These are phyloP conservation scores for Tachysurus fulvidraco DNA, from an alignment of 2,113 vertebrate genomes.

Conservation along the genomic window DNA sequence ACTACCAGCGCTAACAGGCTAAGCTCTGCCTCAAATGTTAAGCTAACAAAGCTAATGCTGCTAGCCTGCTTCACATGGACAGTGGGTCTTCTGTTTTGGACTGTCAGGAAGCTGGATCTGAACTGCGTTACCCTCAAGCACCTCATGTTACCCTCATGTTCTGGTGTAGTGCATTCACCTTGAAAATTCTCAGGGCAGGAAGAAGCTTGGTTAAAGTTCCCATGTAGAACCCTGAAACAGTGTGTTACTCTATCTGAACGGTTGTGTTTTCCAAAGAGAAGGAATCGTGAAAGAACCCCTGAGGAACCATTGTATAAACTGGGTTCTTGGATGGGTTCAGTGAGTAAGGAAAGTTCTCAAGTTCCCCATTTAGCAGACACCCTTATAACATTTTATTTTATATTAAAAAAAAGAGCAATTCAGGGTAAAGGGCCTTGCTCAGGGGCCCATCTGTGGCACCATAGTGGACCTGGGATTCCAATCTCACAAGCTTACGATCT, in stretches of 20 bases:
- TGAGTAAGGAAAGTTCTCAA: not conserved
- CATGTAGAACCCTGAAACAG: not conserved
- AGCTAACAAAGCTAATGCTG: conserved; percentile 46
- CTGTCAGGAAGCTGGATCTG: conserved; percentile 19
- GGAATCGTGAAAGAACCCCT: not conserved
- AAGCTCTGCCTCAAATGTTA: not conserved
- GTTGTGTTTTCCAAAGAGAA: not conserved
- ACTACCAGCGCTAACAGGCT: conserved; percentile 64
- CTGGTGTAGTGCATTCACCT: conserved; percentile 24
- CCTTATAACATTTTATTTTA: too few relatives aligned
- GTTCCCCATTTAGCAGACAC: too few relatives aligned
- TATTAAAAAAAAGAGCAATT: too few relatives aligned
- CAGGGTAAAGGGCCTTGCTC: too few relatives aligned
- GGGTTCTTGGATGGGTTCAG: not conserved
- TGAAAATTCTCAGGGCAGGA: conserved; percentile 52
- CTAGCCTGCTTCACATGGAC: conserved; percentile 43
- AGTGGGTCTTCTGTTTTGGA: conserved; percentile 34
- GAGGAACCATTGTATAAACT: not conserved
- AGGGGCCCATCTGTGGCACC: too few relatives aligned
- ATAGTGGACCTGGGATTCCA: too few relatives aligned
- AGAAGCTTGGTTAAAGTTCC: not conserved
- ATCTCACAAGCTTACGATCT: too few relatives aligned
- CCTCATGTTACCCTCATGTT: conserved; percentile 26
- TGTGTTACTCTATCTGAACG: not conserved
- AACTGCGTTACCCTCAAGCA: conserved; percentile 30